Evolutionary conservation across 2,113 vertebrate genomes (phyloP).

Genomic region (Poicephalus gulielmi): DNA sequence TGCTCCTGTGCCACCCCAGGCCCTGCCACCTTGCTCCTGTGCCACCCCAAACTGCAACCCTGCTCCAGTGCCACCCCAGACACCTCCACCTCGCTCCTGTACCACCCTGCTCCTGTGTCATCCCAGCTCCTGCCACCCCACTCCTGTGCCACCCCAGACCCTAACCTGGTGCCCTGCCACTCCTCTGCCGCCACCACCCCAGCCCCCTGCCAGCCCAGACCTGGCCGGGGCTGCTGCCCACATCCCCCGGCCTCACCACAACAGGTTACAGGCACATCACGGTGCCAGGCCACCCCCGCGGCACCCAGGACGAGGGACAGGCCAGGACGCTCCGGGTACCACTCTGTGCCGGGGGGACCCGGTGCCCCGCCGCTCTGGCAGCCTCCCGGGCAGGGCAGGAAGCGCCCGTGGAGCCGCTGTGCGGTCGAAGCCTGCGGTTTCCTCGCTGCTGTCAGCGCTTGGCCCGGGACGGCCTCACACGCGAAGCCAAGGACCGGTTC

Average conservation of each 20-base stretch:
- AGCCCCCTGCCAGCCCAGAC: neutral
- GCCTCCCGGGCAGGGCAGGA: conserved; percentile 51
- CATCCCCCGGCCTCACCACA: accelerated
- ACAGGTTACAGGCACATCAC: accelerated
- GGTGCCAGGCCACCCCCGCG: accelerated
- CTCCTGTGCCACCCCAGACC: neutral
- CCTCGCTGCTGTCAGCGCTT: conserved; percentile 33
- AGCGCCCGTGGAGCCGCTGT: conserved; percentile 41
- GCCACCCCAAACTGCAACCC: neutral
- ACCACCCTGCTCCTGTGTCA: neutral
- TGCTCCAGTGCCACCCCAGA: neutral
- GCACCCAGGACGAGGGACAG: too few species aligned
- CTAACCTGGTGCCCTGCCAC: neutral
- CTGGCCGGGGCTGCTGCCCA: accelerated
- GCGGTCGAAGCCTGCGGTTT: conserved; percentile 65
- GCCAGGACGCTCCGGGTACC: neutral
- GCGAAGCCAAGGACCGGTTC: neutral
- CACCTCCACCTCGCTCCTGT: neutral
- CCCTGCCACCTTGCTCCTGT: neutral
- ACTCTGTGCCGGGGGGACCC: neutral
- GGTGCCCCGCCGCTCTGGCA: neutral
- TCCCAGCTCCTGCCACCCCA: neutral
- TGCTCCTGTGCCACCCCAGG: neutral
- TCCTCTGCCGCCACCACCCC: neutral
- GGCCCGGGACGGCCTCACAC: conserved; percentile 30